Conservation (phyloP, 2,797 vertebrate species). For the Calcarius lapponicus region DNA sequence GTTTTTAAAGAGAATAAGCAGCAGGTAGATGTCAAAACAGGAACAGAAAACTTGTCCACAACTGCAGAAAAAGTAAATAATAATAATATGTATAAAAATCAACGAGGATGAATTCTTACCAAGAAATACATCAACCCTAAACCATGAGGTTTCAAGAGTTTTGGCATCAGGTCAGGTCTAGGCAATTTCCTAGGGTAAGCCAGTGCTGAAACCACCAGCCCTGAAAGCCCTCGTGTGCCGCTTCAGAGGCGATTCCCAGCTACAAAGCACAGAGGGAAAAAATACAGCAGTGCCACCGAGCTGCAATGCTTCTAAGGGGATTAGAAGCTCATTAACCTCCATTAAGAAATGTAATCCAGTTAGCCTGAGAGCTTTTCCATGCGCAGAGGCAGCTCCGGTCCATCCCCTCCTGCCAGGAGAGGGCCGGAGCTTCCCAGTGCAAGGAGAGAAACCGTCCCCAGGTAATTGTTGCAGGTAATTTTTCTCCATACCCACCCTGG, state of each 20-base stretch:
- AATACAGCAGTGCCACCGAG: fast-evolving
- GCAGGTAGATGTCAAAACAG: not conserved
- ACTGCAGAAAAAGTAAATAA: not conserved
- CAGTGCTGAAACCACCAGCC: not conserved
- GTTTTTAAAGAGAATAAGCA: not conserved
- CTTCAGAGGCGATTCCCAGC: not conserved
- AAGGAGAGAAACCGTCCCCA: no score
- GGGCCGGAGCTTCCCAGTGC: fast-evolving
- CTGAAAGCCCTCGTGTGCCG: fast-evolving
- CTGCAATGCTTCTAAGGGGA: fast-evolving
- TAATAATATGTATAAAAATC: not conserved
- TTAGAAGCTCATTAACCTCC: not conserved
- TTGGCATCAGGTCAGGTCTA: not conserved
- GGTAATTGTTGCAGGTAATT: not conserved
- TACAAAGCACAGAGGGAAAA: fast-evolving
- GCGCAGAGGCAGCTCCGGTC: fast-evolving
- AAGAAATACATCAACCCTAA: not conserved
- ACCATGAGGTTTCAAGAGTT: not conserved
- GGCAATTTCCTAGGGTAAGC: fast-evolving
- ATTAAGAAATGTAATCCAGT: not conserved
- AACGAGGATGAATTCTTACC: fast-evolving
- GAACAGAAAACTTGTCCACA: not conserved
- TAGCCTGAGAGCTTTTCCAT: not conserved
- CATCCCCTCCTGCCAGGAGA: not conserved
- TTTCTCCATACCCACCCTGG: not conserved